Base-by-base conservation (phyloP, 2,888 invertebrate genomes). In the Emmelina monodactyla region DNA sequence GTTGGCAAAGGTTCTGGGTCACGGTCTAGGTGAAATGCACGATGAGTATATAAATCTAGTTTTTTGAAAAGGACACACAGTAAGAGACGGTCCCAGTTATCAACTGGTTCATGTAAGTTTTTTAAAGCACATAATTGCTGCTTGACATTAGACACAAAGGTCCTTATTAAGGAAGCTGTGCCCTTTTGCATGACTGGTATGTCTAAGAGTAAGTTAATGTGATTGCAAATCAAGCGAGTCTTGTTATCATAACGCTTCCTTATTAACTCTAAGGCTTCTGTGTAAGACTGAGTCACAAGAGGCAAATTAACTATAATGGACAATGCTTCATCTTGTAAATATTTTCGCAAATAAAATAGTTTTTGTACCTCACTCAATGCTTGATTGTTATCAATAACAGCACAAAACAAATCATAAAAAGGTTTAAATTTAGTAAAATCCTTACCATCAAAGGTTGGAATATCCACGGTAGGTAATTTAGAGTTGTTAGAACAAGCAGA, bases 321-420 rank as follows among this genome's bases (percentile, higher is more conserved):
- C n/a, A n/a, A n/a, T 12, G 37, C 33, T 6, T 37, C 37, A 30
- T 15, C 33, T 4, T n/a, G 3, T n/a, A 25, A 38, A 35, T 37
- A 41, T 28, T 40, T 43, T 7, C 38, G 15, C 16, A 45, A 25
- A 25, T 43, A 43, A 32, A 37, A 45, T 14, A 43, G 13, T 25
- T 41, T 40, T 15, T 39, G 37, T 4, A 41, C n/a, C n/a, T n/a
- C n/a, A n/a, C 37, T 35, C 3, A 44, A 16, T 7, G 36, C 15
- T 1, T 29, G 33, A n/a, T 46, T 41, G 6, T 34, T 42, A n/a
- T 43, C 34, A n/a, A 46, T 43, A 3, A 45, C 37, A 22, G 45
- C 45, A 10, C n/a, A 38, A 31, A 45, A 45, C 1, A 43, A 22
- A 5, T 45, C 43, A 19, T 34, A 16, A 29, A 45, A 40, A 1